Evolutionary conservation across 2,888 invertebrate genomes (phyloP).

Genomic region (Panorpa germanica): DNA sequence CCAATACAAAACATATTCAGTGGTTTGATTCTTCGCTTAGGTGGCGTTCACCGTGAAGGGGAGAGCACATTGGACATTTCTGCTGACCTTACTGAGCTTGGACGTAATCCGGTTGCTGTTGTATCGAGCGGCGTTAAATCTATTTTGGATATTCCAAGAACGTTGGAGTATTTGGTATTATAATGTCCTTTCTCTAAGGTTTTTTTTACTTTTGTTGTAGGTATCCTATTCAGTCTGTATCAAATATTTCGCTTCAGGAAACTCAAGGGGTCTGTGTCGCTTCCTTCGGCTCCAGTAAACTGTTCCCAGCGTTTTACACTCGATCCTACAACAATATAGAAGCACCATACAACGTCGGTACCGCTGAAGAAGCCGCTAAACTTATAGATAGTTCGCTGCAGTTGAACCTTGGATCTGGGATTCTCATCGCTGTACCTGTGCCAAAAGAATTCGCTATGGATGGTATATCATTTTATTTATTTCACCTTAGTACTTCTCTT

Average conservation of each 20-base stretch:
- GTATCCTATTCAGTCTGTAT: background rate
- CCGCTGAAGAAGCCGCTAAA: conserved; percentile 49
- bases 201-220: background rate
- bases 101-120: conserved; percentile 71
- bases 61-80: conserved; percentile 82
- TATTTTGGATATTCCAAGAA: conserved; percentile 85
- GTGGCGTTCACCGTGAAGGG: conserved; percentile 87
- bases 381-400: conserved; percentile 35
- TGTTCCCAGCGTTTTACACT: conserved; percentile 92
- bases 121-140: conserved; percentile 95
- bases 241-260: conserved; percentile 38
- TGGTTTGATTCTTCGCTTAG: conserved; percentile 32
- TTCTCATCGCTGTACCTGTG: conserved; percentile 81
- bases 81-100: conserved; percentile 83
- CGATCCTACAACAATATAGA: conserved; percentile 47
- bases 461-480: no score
- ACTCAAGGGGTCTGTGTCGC: conserved; percentile 88
- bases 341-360: conserved; percentile 49
- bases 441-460: conserved; percentile 49
- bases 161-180: conserved; percentile 78
- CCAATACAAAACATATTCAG: conserved; percentile 6
- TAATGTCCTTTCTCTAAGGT: conserved; percentile 2
- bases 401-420: conserved; percentile 44
- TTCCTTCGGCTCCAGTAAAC: conserved; percentile 41
- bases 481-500: no score